Evolutionary conservation across 2,797 vertebrate species (phyloP).

Genomic region (Toxotes lorentzi): DNA sequence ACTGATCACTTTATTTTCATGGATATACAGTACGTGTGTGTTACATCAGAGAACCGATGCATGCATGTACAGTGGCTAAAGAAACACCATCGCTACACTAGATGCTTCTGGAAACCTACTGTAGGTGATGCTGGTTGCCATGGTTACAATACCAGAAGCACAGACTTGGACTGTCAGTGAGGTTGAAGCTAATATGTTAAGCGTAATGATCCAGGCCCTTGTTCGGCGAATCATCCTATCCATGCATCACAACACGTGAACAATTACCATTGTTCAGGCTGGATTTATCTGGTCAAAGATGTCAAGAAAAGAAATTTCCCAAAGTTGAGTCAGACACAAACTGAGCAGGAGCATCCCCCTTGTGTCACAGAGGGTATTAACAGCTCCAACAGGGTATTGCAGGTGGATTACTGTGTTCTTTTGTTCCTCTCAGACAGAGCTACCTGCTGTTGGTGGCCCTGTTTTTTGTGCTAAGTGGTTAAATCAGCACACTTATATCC

Average conservation of each 20-base stretch:
- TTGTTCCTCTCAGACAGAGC: slow-evolving; percentile 61
- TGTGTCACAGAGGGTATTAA: slow-evolving; percentile 16
- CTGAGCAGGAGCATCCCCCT: background rate
- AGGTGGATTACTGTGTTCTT: slow-evolving; percentile 54
- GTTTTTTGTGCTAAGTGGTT: slow-evolving; percentile 73
- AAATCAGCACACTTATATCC: slow-evolving; percentile 71
- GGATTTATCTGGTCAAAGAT: background rate
- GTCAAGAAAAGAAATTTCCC: background rate
- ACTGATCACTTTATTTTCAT: background rate
- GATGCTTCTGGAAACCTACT: slow-evolving; percentile 66
- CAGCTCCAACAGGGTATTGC: slow-evolving; percentile 12
- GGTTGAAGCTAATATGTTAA: slow-evolving; percentile 56
- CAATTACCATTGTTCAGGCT: background rate
- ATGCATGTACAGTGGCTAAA: slow-evolving; percentile 27
- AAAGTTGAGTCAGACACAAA: slow-evolving; percentile 4
- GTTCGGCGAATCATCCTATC: slow-evolving; percentile 21
- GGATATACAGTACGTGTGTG: background rate
- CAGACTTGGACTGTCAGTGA: slow-evolving; percentile 55
- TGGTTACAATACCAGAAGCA: slow-evolving; percentile 70
- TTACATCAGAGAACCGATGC: background rate
- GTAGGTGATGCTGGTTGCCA: slow-evolving; percentile 75
- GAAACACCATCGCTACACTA: slow-evolving; percentile 15
- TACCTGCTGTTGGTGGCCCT: slow-evolving; percentile 57
- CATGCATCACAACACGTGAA: slow-evolving; percentile 9
- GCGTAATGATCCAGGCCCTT: slow-evolving; percentile 44